Conservation (phyloP, 1,140 invertebrate species). For the Lepidurus arcticus region DNA sequence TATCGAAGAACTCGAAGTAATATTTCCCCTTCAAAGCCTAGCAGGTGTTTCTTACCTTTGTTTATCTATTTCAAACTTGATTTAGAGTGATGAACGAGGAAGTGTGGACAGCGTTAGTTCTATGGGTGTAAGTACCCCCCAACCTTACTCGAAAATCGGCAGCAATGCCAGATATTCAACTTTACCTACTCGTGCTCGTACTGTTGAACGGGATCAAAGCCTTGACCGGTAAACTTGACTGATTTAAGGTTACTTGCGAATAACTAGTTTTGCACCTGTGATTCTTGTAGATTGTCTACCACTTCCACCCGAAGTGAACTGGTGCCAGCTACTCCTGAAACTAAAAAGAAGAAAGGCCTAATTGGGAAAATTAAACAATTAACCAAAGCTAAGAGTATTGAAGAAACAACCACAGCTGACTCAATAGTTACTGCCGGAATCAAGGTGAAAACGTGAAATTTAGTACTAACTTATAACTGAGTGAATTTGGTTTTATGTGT, state of each 20-base stretch:
- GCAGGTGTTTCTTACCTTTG: too few species aligned
- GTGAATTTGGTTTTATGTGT: slow-evolving; percentile 30
- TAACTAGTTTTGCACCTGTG: slow-evolving; percentile 9
- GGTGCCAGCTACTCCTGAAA: slow-evolving; percentile 55
- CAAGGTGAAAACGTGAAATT: slow-evolving; percentile 37
- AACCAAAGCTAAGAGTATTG: slow-evolving; percentile 75
- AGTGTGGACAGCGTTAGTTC: slow-evolving; percentile 74
- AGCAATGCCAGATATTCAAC: slow-evolving; percentile 16
- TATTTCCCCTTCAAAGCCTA: not conserved
- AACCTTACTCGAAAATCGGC: not conserved
- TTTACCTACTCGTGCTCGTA: slow-evolving; percentile 24
- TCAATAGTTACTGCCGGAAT: slow-evolving; percentile 41
- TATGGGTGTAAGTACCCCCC: slow-evolving; percentile 50
- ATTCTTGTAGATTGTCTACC: slow-evolving; percentile 56
- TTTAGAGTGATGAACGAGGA: slow-evolving; percentile 45
- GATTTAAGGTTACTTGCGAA: not conserved
- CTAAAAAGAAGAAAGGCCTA: slow-evolving; percentile 73
- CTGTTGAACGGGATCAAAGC: slow-evolving; percentile 54
- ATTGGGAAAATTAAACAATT: slow-evolving; percentile 77
- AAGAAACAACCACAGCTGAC: slow-evolving; percentile 45
- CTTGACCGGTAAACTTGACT: slow-evolving; percentile 57
- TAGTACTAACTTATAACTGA: slow-evolving; percentile 38
- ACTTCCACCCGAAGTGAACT: slow-evolving; percentile 79
- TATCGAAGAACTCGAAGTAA: slow-evolving; percentile 24
- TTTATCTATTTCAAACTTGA: not conserved